Base-by-base conservation (phyloP, 2,888 invertebrate species). In the Pheosia gnoma region DNA sequence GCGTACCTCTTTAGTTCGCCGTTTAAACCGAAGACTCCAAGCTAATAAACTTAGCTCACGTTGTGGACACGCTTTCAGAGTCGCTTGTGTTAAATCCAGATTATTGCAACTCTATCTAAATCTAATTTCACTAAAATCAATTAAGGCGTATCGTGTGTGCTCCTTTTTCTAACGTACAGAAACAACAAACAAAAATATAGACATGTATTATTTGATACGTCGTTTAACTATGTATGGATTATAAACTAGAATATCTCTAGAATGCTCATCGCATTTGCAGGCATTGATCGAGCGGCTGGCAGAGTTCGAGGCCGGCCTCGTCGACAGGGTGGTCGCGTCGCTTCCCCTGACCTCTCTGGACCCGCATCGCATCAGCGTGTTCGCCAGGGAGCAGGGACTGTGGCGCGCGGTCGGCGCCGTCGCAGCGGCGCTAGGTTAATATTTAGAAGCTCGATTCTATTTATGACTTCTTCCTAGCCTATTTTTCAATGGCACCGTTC, bases 301-400 rank as follows among this genome's bases (percentile, higher is more conserved):
- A 7, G 95, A 95, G 68, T 94, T 94, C 54, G 94, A 95, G 79
- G 94, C 96, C 59, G 94, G 95, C 58, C 93, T 95, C 10, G 94
- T 97, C 57, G 96, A 97, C 82, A 91, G 95, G 9, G 96, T 96
- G 68, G 94, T 97, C 61, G 90, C 89, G 10, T 87, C 92, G 5
- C 72, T 93, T 59, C 93, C 93, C 37, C 83, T 93, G 4, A 88
- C 90, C 8, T 81, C 90, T 2, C 77, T 93, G 2, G 93, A 93
- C 73, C 92, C 91, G 55, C 93, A 93, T 70, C 88, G 91, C n/a
- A 90, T 91, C 11, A 90, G 87, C 72, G 83, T 91, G 47, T 87
- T 91, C 67, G 87, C 91, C 3, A 79, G 91, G 43, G 80, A 85
- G 51, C 82, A 77, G 57, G 81, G 86, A 7, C 77, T 93, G 62